phyloP scores from a whole-genome alignment of 2,888 invertebrate species.

The Altica lythri region DNA sequence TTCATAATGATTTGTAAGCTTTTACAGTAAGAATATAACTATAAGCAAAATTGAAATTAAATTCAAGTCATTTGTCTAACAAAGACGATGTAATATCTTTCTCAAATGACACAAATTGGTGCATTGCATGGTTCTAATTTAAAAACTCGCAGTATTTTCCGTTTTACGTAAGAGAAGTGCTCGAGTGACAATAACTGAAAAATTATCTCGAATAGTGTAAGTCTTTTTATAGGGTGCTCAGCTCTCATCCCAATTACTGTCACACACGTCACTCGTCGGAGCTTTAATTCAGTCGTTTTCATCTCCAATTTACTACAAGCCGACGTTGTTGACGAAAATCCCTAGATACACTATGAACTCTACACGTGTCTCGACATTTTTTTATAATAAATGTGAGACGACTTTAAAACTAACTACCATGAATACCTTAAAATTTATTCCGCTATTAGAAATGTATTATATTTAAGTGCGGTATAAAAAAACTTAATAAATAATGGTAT shows the following conservation, averaged over 20 bases:
- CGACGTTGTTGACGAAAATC: conserved; percentile 4
- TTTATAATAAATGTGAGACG: no score
- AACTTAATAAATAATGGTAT: no score
- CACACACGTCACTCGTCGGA: conserved; percentile 27
- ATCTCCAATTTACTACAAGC: conserved; percentile 6
- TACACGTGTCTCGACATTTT: no score
- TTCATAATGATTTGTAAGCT: no score
- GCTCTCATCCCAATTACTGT: conserved; percentile 29
- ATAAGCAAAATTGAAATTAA: no score
- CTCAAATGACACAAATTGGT: conserved; percentile 1
- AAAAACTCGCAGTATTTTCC: neutral
- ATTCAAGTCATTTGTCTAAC: no score
- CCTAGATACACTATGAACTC: neutral
- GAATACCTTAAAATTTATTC: no score
- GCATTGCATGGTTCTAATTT: neutral
- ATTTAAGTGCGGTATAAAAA: no score
- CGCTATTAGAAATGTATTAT: no score
- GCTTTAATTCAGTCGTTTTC: conserved; percentile 27
- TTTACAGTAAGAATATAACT: no score
- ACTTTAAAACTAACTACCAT: no score
- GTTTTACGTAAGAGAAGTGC: conserved; percentile 1
- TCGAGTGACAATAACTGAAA: conserved; percentile 16
- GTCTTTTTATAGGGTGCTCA: conserved; percentile 9
- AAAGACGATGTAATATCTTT: no score
- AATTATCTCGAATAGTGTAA: conserved; percentile 7